Base-by-base conservation (phyloP, 2,113 vertebrate species). In the Lipophrys pholis region DNA sequence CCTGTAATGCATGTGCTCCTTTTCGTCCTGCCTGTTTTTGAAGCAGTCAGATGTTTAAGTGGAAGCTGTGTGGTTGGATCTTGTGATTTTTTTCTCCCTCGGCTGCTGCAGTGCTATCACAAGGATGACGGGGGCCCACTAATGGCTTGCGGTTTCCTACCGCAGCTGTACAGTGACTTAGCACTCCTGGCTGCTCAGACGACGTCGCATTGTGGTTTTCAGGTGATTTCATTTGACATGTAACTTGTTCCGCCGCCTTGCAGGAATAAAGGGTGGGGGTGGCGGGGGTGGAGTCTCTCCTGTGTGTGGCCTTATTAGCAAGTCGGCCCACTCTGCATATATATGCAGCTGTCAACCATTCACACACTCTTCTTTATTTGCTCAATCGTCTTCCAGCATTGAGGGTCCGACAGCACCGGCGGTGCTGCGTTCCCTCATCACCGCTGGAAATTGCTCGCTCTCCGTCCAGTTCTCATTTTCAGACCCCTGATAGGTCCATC, bases 381-480 rank as follows among this genome's bases (percentile, higher is more conserved):
- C 14, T 6, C 30, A 10, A 16, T 35, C 17, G 2, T 51, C 48
- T 68, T 58, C 10, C 5, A 39, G 8, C 17, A 14, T 36, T 49
- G 40, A 85, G 76, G 39, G 61, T 58, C 7, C 21, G 21, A 30
- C 21, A 30, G 21, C 21, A 2, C 21, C 21, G 21, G 21, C 21
- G 4, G 21, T 30, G 21, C 21, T 30, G 21, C 21, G 21, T 30
- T 30, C 21, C 62, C 76, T 69, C 49, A 35, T 68, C 73, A 49
- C 71, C 8, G 48, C 73, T 55, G 69, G 80, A 69, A 81, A 85
- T 76, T 75, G 83, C 78, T 66, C 4, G 42, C 69, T 75, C 68
- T 67, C 55, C 62, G 70, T 80, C 62, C 83, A 41, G 72, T 68
- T 82, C 76, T 56, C 69, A 48, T 84, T 90, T 65, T 65, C 80